Evolutionary conservation across 2,888 invertebrate genomes (phyloP).

Genomic region (Pammene aurita): DNA sequence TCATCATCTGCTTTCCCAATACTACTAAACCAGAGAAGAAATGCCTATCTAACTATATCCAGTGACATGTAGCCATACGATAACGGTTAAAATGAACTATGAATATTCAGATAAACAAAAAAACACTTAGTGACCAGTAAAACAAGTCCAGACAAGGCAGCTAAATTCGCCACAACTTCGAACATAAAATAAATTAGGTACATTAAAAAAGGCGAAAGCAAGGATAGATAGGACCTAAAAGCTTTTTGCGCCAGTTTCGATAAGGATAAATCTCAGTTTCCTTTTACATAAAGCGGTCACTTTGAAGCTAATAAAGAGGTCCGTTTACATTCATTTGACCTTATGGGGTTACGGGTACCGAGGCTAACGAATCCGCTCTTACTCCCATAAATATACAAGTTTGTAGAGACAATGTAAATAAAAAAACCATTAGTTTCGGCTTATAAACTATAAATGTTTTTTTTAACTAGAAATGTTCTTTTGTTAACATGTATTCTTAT

Average conservation of each 20-base stretch:
- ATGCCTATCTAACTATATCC: too few species aligned
- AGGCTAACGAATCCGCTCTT: conserved; percentile 49
- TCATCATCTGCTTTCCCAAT: too few species aligned
- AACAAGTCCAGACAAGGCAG: not conserved
- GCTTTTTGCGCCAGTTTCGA: conserved; percentile 58
- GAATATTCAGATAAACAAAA: too few species aligned
- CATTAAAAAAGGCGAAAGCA: conserved; percentile 49
- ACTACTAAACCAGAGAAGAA: too few species aligned
- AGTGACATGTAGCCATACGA: too few species aligned
- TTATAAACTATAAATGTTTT: not conserved
- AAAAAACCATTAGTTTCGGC: not conserved
- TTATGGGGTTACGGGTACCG: conserved; percentile 56
- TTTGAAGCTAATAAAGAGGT: conserved; percentile 60
- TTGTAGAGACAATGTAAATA: not conserved
- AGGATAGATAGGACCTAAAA: conserved; percentile 54
- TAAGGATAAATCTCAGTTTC: conserved; percentile 69
- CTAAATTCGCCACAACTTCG: conserved; percentile 15
- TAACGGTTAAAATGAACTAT: too few species aligned
- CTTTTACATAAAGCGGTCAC: conserved; percentile 70
- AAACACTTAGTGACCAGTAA: too few species aligned
- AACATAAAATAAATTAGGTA: conserved; percentile 64
- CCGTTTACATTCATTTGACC: conserved; percentile 69
- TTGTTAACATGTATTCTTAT: too few species aligned
- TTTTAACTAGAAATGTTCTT: not conserved
- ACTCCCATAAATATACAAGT: conserved; percentile 3